Conservation (phyloP, 2,888 invertebrate genomes). For the Mechanitis messenoides region DNA sequence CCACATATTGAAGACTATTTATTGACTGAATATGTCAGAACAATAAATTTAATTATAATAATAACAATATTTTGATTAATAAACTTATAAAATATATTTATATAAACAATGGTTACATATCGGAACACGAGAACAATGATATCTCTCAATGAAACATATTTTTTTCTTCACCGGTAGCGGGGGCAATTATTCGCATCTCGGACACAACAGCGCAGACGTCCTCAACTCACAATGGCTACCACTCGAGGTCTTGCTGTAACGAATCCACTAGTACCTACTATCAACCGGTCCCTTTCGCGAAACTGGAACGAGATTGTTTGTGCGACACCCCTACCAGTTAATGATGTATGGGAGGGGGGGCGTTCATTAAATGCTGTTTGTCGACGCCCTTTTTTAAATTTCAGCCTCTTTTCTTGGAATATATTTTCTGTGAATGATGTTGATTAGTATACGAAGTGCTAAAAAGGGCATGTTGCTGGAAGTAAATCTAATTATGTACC, state of each 20-base stretch:
- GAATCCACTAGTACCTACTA: conserved; percentile 69
- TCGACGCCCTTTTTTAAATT: conserved; percentile 47
- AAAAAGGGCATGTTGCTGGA: conserved; percentile 30
- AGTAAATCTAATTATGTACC: conserved; percentile 36
- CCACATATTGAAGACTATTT: conserved; percentile 55
- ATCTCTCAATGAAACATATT: conserved; percentile 41
- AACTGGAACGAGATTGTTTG: conserved; percentile 71
- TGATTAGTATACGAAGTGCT: conserved; percentile 37
- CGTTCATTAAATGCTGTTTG: conserved; percentile 61
- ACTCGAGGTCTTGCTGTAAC: conserved; percentile 71
- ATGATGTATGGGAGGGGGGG: conserved; percentile 60
- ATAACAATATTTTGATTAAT: no score
- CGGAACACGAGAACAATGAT: conserved; percentile 35
- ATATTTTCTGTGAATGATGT: conserved; percentile 38
- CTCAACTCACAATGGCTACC: conserved; percentile 70
- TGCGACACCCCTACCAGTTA: conserved; percentile 64
- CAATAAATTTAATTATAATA: background rate
- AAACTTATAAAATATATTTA: no score
- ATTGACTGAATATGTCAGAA: conserved; percentile 36
- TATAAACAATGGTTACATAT: conserved; percentile 18
- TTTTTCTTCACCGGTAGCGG: conserved; percentile 46
- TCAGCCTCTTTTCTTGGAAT: conserved; percentile 36
- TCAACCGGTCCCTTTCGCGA: conserved; percentile 63
- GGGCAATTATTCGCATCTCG: conserved; percentile 74
- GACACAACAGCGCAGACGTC: conserved; percentile 72